Evolutionary conservation across 2,888 invertebrate genomes (phyloP), one percentile per base, ranked within the genome.

Genomic region (Calliphora vomitoria): DNA sequence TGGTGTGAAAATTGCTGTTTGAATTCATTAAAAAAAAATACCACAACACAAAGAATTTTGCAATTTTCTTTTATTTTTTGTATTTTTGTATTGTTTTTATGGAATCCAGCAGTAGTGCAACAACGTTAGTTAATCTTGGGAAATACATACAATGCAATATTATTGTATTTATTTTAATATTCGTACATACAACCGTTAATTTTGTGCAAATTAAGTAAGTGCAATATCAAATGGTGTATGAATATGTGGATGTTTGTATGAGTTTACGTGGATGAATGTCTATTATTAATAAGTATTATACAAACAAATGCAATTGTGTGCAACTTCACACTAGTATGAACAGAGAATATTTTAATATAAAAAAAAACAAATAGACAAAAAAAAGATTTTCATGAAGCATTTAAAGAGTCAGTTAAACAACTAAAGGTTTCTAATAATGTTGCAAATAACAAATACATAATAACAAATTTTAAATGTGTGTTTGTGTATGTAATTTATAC

Each of bases 1-100:
- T 81, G 64, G 81, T 81, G 85, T 85, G 75, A 85, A 85, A 75
- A 74, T 18, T 74, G 25, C n/a, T 64, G 44, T 13, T 72, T 76
- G 47, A 44, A 81, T 80, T 62, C 44, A 47, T 75, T 79, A 25
- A 69, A 85, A 38, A 47, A 13, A 74, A 44, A 55, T 47, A 15
- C 60, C 53, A 75, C 13, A 47, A 38, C 18, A 71, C n/a, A 31
- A 20, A 53, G 60, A 82, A 69, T 75, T 68, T 76, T 76, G 76
- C 64, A 76, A 76, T 66, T 76, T 64, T 60, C 50, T 50, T 66
- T 25, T 25, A 25, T 25, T 6, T 35, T 35, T 35, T 6, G 0
- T 31, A 8, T 11, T 25, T 35, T 62, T 41, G 44, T 60, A 74
- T 44, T 74, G 74, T 74, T 72, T 31, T 44, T 20, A 58, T 72